Base-by-base conservation (phyloP, 2,888 invertebrate species). In the Trileptium ribeirensis region DNA sequence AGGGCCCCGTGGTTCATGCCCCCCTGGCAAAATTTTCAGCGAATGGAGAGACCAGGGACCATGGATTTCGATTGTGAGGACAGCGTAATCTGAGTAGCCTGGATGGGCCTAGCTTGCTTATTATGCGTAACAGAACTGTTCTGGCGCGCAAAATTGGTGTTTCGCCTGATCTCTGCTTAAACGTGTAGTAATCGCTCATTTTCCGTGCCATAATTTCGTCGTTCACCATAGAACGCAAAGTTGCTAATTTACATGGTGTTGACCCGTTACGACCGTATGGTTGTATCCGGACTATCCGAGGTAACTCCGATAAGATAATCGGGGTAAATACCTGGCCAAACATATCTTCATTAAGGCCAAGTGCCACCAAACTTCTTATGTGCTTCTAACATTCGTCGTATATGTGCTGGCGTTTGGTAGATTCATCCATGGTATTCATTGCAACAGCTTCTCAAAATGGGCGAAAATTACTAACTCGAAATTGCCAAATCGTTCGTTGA, bases 331-430 rank as follows among this genome's bases (percentile, higher is more conserved):
- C n/a, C n/a, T n/a, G n/a, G n/a, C n/a, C n/a, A n/a, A n/a, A n/a
- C n/a, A n/a, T n/a, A n/a, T n/a, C n/a, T n/a, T n/a, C n/a, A n/a
- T n/a, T n/a, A n/a, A n/a, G n/a, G n/a, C n/a, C n/a, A n/a, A n/a
- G n/a, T n/a, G n/a, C n/a, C n/a, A n/a, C n/a, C n/a, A n/a, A n/a
- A n/a, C n/a, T n/a, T n/a, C n/a, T n/a, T n/a, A n/a, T n/a, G n/a
- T n/a, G 70, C 36, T 70, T 70, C 36, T 70, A 31, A n/a, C 70
- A 70, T 70, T 70, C 70, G 36, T 70, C 70, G 70, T 70, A 70
- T 15, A 70, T 70, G 15, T 70, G 29, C 29, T 36, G 8, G 8
- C 33, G 70, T 36, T n/a, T n/a, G n/a, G n/a, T n/a, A n/a, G n/a
- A n/a, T n/a, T n/a, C n/a, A n/a, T n/a, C n/a, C n/a, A n/a, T n/a